Evolutionary conservation across 92 coral and sea anemone species (phyloP), one percentile per base, ranked within the genome.

Genomic region (Siderastrea radians): DNA sequence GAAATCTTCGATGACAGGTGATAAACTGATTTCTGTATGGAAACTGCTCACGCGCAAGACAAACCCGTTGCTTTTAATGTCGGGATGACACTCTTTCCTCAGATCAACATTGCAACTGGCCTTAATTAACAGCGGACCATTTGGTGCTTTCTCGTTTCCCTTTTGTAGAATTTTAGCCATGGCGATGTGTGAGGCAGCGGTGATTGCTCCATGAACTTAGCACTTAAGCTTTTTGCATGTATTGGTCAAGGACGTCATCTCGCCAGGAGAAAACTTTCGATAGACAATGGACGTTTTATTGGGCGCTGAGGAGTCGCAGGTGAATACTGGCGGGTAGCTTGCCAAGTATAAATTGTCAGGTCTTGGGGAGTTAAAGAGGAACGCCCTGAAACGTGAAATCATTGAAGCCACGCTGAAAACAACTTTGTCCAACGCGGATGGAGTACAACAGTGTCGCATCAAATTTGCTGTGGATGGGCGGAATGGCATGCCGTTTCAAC

Each of bases 121-220:
- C 13, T 74, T 74, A 3, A 74, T 26, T 6, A 5, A 12, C 3
- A 74, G 4, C 3, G 78, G 11, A 49, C 3, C 57, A 7, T 6
- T 53, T 48, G 61, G 7, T 15, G 38, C 46, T 26, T 49, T 49
- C 1, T 49, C 78, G 38, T 26, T 26, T 9, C 38, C 61, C 49
- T 26, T 74, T 16, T 89, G 65, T 59, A 89, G n/a, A 26, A 89
- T 83, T 71, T 76, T 67, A 1, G 85, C 88, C 92, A 89, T 82
- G 60, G 92, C 92, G 11, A 89, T 62, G 71, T 65, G 85, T 17
- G 83, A 47, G 12, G 92, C 88, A 3, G 92, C 92, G 47, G 92
- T 89, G 47, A 89, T 55, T 16, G 68, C 75, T 13, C 88, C 82
- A 38, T 89, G 92, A 48, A 89, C 63, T 7, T 88, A 71, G 46